phyloP scores from a whole-genome alignment of 2,797 vertebrate species.

The Naso thynnoides region DNA sequence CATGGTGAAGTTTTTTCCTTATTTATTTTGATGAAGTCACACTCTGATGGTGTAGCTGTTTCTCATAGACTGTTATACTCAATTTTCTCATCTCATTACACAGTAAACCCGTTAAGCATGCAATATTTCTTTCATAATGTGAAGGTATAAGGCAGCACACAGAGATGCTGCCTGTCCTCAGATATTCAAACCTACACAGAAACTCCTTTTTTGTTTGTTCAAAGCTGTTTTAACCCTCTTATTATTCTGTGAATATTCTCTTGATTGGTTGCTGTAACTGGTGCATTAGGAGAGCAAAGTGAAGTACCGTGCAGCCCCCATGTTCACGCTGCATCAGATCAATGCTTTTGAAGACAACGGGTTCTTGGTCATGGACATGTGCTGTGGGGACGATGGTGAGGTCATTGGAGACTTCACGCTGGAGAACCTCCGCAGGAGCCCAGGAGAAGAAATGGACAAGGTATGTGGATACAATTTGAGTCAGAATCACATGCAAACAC shows the following conservation, averaged over 20 bases:
- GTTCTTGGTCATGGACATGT: slow-evolving; percentile 92
- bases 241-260: slow-evolving; percentile 7
- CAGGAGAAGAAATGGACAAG: slow-evolving; percentile 84
- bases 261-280: slow-evolving; percentile 4
- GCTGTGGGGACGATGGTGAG: slow-evolving; percentile 89
- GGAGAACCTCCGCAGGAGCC: slow-evolving; percentile 86
- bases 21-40: slow-evolving; percentile 75
- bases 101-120: slow-evolving; percentile 67
- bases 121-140: slow-evolving; percentile 55
- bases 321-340: slow-evolving; percentile 92
- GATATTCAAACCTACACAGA: slow-evolving; percentile 17
- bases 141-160: slow-evolving; percentile 46
- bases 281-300: slow-evolving; percentile 83
- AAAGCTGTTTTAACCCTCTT: neutral
- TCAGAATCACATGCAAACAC: neutral
- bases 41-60: slow-evolving; percentile 62
- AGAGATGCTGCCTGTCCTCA: slow-evolving; percentile 7
- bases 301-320: slow-evolving; percentile 82
- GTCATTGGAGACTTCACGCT: slow-evolving; percentile 85
- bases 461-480: slow-evolving; percentile 47
- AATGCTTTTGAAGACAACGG: slow-evolving; percentile 92
- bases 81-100: slow-evolving; percentile 77
- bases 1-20: slow-evolving; percentile 52
- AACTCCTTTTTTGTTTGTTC: slow-evolving; percentile 6
- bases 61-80: slow-evolving; percentile 62